A percentile compares a stretch with the other conserved stretches of the same genome.
Conservation (phyloP, 2,888 invertebrate genomes). For the Polia nebulosa region DNA sequence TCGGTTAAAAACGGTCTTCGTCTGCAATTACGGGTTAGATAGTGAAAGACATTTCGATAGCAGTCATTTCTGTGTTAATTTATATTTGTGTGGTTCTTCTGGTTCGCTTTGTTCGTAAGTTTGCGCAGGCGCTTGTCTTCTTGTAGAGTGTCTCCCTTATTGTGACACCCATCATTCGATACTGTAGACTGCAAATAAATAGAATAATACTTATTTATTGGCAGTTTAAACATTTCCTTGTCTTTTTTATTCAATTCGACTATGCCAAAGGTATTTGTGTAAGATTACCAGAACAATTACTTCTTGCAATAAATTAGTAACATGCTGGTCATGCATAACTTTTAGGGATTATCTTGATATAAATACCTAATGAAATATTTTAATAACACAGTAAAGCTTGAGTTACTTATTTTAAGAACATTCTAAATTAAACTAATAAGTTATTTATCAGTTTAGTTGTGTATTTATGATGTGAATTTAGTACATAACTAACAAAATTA, state of each 20-base stretch:
- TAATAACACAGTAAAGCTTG: not conserved
- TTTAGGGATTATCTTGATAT: not conserved
- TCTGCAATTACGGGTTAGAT: slow-evolving; percentile 65
- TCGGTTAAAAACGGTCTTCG: slow-evolving; percentile 72
- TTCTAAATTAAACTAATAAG: no score
- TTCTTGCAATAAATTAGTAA: no score
- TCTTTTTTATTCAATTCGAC: no score
- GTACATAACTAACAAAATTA: no score
- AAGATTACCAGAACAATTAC: no score
- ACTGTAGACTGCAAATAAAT: not conserved
- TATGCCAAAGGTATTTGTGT: no score
- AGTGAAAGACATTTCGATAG: slow-evolving; percentile 56
- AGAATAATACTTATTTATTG: no score
- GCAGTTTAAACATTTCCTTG: no score
- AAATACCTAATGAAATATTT: not conserved
- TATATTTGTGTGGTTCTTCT: not conserved
- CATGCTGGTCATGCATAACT: no score
- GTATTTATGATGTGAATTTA: no score
- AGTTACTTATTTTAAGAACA: not conserved
- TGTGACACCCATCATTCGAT: not conserved
- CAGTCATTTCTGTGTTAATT: slow-evolving; percentile 20
- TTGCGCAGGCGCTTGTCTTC: not conserved
- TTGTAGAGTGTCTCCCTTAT: not conserved
- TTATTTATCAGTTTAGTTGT: no score
- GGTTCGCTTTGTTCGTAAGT: not conserved